Evolutionary conservation across 2,797 vertebrate species (phyloP), one percentile per base, ranked within the genome.

Genomic region (Thunnus albacares): DNA sequence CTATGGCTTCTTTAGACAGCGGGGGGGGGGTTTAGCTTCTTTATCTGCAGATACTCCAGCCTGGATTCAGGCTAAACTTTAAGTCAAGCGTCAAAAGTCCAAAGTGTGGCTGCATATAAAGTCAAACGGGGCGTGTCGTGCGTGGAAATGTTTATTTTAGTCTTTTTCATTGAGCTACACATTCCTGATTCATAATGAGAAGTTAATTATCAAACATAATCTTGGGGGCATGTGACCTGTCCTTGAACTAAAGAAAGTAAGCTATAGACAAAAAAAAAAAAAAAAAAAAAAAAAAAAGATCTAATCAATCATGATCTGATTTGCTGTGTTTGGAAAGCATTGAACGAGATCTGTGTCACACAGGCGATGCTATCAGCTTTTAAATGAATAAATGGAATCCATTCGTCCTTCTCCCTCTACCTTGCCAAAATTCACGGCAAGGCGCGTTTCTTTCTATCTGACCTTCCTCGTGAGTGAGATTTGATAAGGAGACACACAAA

Each of bases 401-500:
- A 41, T 85, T 89, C 26, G 79, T 85, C 84, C 84, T 88, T 88
- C 83, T 87, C 66, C 22, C 33, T 87, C 86, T 86, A 65, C 75
- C 49, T 45, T 17, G 55, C 49, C 72, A 62, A 79, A 87, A 76
- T 35, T 52, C 64, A 56, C 62, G 10, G 75, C 30, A 24, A 71
- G 77, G 86, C 60, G 30, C 4, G 30, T 71, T 64, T 75, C 79
- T 80, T 81, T 69, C 81, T 74, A 84, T 83, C 81, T 90, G 91
- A 92, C 90, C 90, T 89, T 91, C 83, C 68, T 64, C 80, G 83
- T 60, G 52, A 35, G 41, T 1, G 60, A 84, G 89, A 92, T 87
- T 85, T 64, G 89, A 92, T 91, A 87, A 90, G 87, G 70, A 79
- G 83, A 78, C 81, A 59, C 75, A 60, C 75, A 82, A 73, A 77